Evolutionary conservation across 35 echinoderm and acorn worm species (phyloP).

Genomic region (Heliocidaris tuberculata): DNA sequence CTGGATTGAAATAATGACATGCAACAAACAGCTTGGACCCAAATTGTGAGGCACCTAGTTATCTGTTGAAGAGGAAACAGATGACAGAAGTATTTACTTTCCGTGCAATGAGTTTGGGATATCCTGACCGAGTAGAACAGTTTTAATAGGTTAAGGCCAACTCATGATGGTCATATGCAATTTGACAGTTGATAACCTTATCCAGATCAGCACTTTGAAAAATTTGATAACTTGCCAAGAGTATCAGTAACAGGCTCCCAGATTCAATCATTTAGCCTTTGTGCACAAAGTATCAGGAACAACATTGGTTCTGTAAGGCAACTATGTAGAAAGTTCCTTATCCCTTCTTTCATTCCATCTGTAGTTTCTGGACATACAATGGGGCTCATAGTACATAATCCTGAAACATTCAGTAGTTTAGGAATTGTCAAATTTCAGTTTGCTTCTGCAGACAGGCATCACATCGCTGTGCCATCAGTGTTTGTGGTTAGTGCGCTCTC

Average conservation of each 20-base stretch:
- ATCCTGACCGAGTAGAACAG: neutral
- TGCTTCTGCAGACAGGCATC: neutral
- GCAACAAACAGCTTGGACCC: neutral
- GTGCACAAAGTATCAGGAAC: neutral
- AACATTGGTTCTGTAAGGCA: neutral
- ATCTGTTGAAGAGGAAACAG: neutral
- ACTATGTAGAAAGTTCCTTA: neutral
- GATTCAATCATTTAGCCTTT: neutral
- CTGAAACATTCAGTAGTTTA: neutral
- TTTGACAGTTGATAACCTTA: constrained; percentile 24
- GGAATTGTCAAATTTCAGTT: neutral
- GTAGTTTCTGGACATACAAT: too few species aligned
- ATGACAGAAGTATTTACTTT: constrained; percentile 40
- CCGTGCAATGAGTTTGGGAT: constrained; percentile 14
- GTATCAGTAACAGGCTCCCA: neutral
- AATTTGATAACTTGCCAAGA: neutral
- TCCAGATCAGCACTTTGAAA: neutral
- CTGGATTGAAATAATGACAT: neutral
- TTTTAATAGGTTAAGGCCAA: constrained; percentile 36
- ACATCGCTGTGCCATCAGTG: neutral
- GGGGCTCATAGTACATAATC: neutral
- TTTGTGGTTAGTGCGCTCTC: neutral
- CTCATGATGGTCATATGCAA: neutral
- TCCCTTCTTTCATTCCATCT: too few species aligned
- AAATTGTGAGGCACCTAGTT: neutral